Evolutionary conservation across 2,113 vertebrate species (phyloP).

Genomic region (Bujurquina vittata): DNA sequence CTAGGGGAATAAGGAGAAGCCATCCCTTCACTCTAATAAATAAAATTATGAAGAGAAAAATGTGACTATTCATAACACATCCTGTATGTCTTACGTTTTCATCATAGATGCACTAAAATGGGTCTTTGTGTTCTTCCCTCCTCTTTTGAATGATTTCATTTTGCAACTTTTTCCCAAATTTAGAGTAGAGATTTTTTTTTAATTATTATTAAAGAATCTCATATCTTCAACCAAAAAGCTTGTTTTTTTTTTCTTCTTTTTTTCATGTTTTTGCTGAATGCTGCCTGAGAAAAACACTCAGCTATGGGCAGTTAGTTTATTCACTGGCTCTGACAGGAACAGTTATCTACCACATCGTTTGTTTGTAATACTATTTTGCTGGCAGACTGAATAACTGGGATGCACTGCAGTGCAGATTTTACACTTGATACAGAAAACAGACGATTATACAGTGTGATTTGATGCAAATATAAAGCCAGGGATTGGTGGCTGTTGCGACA

Average conservation of each 20-base stretch:
- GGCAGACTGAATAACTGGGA: background rate
- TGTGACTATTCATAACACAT: constrained; percentile 34
- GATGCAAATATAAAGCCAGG: background rate
- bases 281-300: background rate
- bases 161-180: background rate
- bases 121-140: constrained; percentile 11
- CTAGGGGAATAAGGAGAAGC: background rate
- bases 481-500: background rate
- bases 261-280: background rate
- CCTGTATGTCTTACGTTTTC: background rate
- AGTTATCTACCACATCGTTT: background rate
- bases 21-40: background rate
- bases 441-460: background rate
- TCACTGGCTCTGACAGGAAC: background rate
- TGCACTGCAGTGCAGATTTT: background rate
- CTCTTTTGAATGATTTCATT: constrained; percentile 31
- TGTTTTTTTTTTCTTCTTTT: background rate
- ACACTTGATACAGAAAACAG: background rate
- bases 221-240: background rate
- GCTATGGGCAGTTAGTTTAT: background rate
- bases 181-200: background rate
- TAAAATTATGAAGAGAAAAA: constrained; percentile 5
- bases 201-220: background rate
- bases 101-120: background rate
- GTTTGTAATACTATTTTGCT: background rate